Base-by-base conservation (phyloP, 2,888 invertebrate species). In the Cephus runcator region DNA sequence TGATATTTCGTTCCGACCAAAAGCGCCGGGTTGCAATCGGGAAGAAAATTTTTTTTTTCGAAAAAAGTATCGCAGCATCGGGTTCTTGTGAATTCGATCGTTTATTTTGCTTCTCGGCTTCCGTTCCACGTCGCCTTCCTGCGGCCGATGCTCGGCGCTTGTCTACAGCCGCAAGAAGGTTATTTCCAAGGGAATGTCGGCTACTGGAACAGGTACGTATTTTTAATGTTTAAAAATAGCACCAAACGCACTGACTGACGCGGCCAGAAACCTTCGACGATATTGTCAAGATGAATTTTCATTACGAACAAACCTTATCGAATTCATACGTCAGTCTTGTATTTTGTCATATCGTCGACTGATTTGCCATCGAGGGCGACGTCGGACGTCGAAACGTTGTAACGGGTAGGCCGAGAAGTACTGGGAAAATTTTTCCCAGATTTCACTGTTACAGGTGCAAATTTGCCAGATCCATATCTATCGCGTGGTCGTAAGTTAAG, bases 161-260 rank as follows among this genome's bases (percentile, higher is more conserved):
- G 3, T 35, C 35, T 23, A 56, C 1, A 23, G 23, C 23, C 23
- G 34, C 9, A 23, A 1, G 23, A 23, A 56, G 56, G 56, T 56
- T 56, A 56, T 56, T 23, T 40, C 9, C 56, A 23, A 23, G 56
- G 56, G 23, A 76, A 78, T 76, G 79, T 81, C 77, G 77, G 73
- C 35, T 69, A 84, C 76, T 76, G 81, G 80, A 75, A 75, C 81
- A 79, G 83, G 84, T 84, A 83, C 40, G 81, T n/a, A n/a, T 83
- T 75, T 71, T 34, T 35, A 15, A 15, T 0, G 2, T 56, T 56
- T 9, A 23, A 2, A 23, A 56, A 56, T 23, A 2, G 9, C 9
- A 9, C 0, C 9, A 23, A 40, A 15, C 9, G 23, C 23, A 0
- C 9, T 3, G 2, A 1, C 23, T 6, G 9, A 56, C 9, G 6